Conservation (phyloP, 2,797 vertebrate species). For the Labroides dimidiatus region DNA sequence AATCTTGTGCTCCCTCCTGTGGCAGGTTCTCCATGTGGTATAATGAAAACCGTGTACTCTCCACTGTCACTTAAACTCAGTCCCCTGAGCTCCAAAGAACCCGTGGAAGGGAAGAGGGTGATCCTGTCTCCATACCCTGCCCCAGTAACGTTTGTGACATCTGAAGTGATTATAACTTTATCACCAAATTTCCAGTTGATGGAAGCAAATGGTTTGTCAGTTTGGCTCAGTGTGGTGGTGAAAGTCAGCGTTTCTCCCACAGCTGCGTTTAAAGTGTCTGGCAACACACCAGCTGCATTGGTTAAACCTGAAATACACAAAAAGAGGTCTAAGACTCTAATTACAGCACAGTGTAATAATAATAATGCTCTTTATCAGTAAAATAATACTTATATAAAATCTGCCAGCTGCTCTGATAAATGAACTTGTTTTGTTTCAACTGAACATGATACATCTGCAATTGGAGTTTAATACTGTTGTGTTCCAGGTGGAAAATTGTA, state of each 20-base stretch:
- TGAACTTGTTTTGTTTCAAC: not conserved
- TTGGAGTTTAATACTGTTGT: too few species aligned
- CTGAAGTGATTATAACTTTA: accelerated
- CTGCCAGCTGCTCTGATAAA: not conserved
- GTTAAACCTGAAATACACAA: constrained; percentile 50
- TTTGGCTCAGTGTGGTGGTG: not conserved
- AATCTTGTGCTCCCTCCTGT: accelerated
- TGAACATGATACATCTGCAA: too few species aligned
- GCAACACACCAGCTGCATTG: constrained; percentile 39
- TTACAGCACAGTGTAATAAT: not conserved
- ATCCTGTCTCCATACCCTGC: constrained; percentile 1
- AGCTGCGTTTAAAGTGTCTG: constrained; percentile 19
- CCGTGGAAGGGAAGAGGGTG: not conserved
- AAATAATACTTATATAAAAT: too few species aligned
- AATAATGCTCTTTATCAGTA: not conserved
- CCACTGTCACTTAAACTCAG: constrained; percentile 52
- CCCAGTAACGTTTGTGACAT: accelerated
- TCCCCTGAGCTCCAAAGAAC: constrained; percentile 26
- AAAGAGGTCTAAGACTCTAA: not conserved
- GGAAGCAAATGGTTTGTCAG: accelerated
- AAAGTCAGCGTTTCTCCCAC: constrained; percentile 35
- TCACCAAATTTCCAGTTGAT: not conserved
- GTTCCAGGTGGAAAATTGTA: too few species aligned
- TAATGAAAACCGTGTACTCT: accelerated
- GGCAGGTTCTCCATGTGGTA: accelerated